Conservation (phyloP, 2,797 vertebrate genomes). For the Melanotaenia parkinsoni region DNA sequence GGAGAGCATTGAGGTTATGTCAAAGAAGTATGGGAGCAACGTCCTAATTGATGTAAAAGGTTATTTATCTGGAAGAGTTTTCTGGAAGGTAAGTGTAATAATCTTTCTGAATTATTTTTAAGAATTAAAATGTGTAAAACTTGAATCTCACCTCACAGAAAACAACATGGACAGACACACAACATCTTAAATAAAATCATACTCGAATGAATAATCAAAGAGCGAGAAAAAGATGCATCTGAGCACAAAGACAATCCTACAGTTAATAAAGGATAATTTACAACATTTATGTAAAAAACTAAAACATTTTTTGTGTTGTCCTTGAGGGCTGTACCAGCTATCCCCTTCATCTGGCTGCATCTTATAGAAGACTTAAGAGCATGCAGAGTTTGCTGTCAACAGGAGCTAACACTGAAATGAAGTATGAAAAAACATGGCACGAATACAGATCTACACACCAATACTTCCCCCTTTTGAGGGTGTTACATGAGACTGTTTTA, state of each 20-base stretch:
- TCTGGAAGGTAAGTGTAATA: constrained; percentile 53
- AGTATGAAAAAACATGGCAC: constrained; percentile 58
- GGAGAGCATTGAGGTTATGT: constrained; percentile 30
- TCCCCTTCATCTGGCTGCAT: constrained; percentile 81
- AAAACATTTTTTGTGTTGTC: constrained; percentile 10
- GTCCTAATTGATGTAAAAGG: constrained; percentile 19
- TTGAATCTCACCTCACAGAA: constrained; percentile 5
- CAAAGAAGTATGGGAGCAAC: constrained; percentile 39
- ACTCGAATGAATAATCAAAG: neutral
- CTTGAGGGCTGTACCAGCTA: constrained; percentile 49
- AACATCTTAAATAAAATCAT: neutral
- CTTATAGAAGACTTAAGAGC: constrained; percentile 68
- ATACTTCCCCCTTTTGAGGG: neutral
- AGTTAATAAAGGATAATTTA: neutral
- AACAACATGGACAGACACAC: neutral
- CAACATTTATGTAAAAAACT: neutral
- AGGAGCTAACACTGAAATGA: constrained; percentile 75
- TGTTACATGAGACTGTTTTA: neutral
- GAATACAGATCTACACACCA: neutral
- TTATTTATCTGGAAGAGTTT: neutral
- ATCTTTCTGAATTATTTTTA: neutral
- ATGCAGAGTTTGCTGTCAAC: constrained; percentile 71
- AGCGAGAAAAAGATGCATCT: neutral
- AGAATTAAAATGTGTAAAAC: neutral
- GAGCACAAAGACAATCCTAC: neutral